phyloP scores from a whole-genome alignment of 2,888 invertebrate species.

The Drosophila aldrichi region DNA sequence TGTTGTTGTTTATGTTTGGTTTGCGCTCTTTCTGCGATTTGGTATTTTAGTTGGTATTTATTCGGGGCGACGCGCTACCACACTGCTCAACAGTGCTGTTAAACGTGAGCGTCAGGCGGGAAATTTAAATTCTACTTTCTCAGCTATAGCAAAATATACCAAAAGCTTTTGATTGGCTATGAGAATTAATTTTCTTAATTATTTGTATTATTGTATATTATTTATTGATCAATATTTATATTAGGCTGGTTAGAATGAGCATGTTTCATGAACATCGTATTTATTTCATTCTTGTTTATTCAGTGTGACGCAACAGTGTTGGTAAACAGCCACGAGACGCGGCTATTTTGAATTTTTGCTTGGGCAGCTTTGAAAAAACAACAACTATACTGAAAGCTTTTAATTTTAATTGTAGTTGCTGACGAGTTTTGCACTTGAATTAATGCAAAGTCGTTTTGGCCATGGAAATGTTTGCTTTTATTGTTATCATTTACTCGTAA shows the following conservation, averaged over 20 bases:
- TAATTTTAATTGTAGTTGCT: not conserved
- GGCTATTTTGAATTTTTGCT: slow-evolving; percentile 3
- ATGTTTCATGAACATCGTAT: slow-evolving; percentile 31
- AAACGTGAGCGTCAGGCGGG: not conserved
- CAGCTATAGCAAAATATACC: not conserved
- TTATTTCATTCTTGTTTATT: slow-evolving; percentile 23
- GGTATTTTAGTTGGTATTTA: slow-evolving; percentile 30
- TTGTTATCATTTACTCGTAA: slow-evolving; percentile 14
- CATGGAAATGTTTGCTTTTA: slow-evolving; percentile 14
- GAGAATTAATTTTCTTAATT: not conserved
- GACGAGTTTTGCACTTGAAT: slow-evolving; percentile 10
- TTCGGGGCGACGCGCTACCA: not conserved
- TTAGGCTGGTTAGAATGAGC: not conserved
- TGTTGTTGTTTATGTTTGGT: slow-evolving; percentile 55
- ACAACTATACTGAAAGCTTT: not conserved
- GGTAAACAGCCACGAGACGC: not conserved
- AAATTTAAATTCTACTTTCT: slow-evolving; percentile 11
- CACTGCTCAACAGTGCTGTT: slow-evolving; percentile 16
- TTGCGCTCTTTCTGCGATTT: slow-evolving; percentile 25
- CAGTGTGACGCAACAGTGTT: slow-evolving; percentile 12
- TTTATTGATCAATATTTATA: not conserved
- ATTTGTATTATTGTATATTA: not conserved
- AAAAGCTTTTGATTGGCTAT: not conserved
- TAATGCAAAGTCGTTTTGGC: slow-evolving; percentile 24
- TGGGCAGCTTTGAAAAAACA: not conserved